Base-by-base conservation (phyloP, 2,888 invertebrate species). In the Bombyx huttoni region DNA sequence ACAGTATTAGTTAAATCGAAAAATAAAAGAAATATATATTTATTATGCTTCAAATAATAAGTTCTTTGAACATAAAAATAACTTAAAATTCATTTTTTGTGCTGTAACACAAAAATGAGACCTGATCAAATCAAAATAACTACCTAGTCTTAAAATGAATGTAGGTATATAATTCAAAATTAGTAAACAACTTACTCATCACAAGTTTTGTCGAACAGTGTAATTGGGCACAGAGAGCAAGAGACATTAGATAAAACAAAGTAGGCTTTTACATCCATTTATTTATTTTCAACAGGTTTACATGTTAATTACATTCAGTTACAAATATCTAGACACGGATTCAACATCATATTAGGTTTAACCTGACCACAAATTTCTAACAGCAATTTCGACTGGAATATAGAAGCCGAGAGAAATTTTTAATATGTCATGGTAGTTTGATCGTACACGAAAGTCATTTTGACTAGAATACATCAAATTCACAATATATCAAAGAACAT, bases 271-370 rank as follows among this genome's bases (percentile, higher is more conserved):
- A 57, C 69, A 68, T 72, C 64, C 62, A 64, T 69, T 64, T 60
- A 61, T 59, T 60, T 56, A 55, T 55, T 57, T 52, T 70, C 24
- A 78, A 75, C 74, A 77, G 70, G 71, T 75, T 71, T 68, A 73
- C 69, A 74, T 68, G 69, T 66, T 63, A 68, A 63, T 65, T 61
- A 71, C 65, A 67, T 68, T 66, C 24, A 24, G 5, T 54, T 52
- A 55, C 54, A 66, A 67, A 68, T 67, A 65, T 58, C 70, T 74
- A 75, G 70, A 76, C 70, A 73, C 67, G 64, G 73, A 73, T 73
- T 40, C 67, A 78, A 79, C 75, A 75, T 75, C 68, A 68, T 62
- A 58, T 64, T 54, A 62, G 63, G 61, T 69, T 65, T 65, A 50
- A 65, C 61, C 65, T 62, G 64, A 70, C 63, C 63, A 54, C 61